Conservation (phyloP, 2,888 invertebrate species). For the Lepeophtheirus nordmannii region DNA sequence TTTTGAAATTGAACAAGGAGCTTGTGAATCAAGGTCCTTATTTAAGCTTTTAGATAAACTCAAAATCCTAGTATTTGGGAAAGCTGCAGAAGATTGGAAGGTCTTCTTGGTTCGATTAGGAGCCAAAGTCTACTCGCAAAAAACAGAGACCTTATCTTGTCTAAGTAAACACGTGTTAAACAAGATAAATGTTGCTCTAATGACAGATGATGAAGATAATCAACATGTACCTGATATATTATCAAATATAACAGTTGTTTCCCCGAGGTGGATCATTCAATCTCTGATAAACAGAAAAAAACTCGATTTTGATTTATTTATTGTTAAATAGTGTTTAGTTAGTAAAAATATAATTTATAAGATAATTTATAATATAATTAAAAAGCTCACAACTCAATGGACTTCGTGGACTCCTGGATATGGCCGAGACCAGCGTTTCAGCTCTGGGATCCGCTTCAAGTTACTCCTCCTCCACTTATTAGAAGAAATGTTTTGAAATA, state of each 20-base stretch:
- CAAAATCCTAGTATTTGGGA: background rate
- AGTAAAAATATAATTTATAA: no score
- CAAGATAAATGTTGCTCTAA: background rate
- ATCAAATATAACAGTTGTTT: background rate
- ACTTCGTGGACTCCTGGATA: no score
- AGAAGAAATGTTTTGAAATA: no score
- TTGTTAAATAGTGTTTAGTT: no score
- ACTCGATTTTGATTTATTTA: no score
- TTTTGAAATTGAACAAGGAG: background rate
- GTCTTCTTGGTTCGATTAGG: background rate
- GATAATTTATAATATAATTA: no score
- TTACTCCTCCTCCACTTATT: no score
- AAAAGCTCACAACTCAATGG: no score
- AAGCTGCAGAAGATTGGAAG: constrained; percentile 4
- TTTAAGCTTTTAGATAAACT: background rate
- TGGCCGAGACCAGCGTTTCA: no score
- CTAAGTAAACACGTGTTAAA: background rate
- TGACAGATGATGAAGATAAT: background rate
- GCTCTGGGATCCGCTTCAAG: no score
- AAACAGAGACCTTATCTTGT: no score
- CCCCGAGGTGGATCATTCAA: background rate
- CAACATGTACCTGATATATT: no score
- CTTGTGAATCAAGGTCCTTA: background rate
- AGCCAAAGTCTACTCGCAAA: background rate
- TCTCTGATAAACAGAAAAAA: background rate